Base-by-base conservation (phyloP, 2,888 invertebrate species). In the Oeneis ivallda region DNA sequence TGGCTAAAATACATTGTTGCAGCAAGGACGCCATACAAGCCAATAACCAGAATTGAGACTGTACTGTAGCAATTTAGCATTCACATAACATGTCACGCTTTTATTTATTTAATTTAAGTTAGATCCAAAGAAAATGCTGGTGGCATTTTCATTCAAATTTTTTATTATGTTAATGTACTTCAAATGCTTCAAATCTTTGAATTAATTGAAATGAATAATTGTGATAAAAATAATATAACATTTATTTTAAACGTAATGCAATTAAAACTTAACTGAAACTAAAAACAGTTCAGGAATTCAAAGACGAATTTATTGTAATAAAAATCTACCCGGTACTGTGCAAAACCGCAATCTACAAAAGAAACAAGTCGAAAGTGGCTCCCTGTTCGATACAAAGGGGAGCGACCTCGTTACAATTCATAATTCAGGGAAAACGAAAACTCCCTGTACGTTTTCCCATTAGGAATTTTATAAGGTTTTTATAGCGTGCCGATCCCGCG, bases 391-490 rank as follows among this genome's bases (percentile, higher is more conserved):
- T 71, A 72, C 70, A 72, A 72, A 79, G 79, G 82, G 84, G 83
- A 78, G 74, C 71, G 73, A 79, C 81, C 88, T 91, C 89, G 91
- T 92, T 92, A 90, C 89, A 87, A 91, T 92, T 90, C 91, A 92
- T 91, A 90, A 92, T 91, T 91, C 90, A 91, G 80, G 75, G 74
- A 74, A 65, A 54, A 62, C 60, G 83, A 85, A 88, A 90, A 89
- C 89, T 89, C 88, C 76, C 79, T 79, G 87, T 89, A 91, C 91
- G 90, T 92, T 91, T 91, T 91, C 89, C 89, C 82, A 91, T 92
- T 90, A 89, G 79, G 85, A 89, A 89, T 91, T 90, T 91, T 90
- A 89, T 89, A 88, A 89, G 86, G 89, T 91, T 91, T 61, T 91
- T 91, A 91, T 88, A 86, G 84, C 83, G 62, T 17, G 61, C 63